Base-by-base conservation (phyloP, 2,797 vertebrate genomes). In the Pyrocephalus nanus region DNA sequence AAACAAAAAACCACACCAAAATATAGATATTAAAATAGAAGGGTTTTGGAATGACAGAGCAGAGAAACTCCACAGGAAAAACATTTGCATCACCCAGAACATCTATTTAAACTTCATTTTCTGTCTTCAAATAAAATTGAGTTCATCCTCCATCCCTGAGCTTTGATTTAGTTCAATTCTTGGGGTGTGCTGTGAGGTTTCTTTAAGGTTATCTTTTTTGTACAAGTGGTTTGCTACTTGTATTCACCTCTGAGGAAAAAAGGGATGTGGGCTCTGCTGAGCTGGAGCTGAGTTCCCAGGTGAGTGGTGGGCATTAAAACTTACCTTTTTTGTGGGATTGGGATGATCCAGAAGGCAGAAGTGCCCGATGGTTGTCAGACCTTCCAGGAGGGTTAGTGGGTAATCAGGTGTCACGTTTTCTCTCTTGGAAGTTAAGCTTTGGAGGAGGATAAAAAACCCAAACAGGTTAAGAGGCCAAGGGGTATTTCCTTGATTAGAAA, bases 401-500 rank as follows among this genome's bases (percentile, higher is more conserved):
- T 99, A 99, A 96, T 99, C 99, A 14, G 99, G 99, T 5, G 99
- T 98, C 77, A 99, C 98, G 93, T 99, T 99, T 97, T 99, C 99
- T 91, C 96, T 98, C 97, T 98, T 99, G 30, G 97, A 97, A 88
- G 97, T 98, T 27, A 97, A 87, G 95, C 98, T 99, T 96, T 27
- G 11, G 80, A 40, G 81, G 45, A 30, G 20, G 13, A 23, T 30
- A 40, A 29, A 74, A 57, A 29, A 12, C 17, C 15, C 54, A 34
- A 32, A 21, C 2, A 8, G 30, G 23, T 86, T 77, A 89, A 57
- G 12, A 74, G 71, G 69, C 12, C 23, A 70, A 72, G 4, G 15
- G 12, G 6, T 84, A 42, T 47, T 91, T 84, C 20, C 27, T n/a
- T 47, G 16, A 64, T 77, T 55, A 40, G 77, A 90, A 93, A 55